Conservation (phyloP, 2,888 invertebrate genomes). For the Xestoiulus laeticollis region DNA sequence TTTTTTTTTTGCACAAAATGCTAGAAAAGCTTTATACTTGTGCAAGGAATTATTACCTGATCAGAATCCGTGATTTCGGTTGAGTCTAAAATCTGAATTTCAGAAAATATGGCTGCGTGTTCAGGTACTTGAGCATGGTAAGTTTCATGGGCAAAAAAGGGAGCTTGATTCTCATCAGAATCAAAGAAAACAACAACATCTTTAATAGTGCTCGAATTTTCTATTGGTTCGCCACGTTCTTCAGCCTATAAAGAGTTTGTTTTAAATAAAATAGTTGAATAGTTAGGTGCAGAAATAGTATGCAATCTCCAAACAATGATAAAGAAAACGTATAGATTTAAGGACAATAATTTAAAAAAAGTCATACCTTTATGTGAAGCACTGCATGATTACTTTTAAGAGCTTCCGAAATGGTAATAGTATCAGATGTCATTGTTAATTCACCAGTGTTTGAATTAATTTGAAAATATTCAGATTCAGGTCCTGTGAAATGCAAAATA, state of each 20-base stretch:
- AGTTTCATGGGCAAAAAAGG: conserved; percentile 34
- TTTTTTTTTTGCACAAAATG: background rate
- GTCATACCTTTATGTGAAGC: conserved; percentile 46
- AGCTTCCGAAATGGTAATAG: background rate
- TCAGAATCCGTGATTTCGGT: conserved; percentile 80
- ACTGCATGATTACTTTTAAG: background rate
- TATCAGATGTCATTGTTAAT: conserved; percentile 21
- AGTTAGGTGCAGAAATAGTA: too few relatives aligned
- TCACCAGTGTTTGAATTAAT: conserved; percentile 49
- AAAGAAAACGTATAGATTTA: background rate
- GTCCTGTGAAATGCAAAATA: conserved; percentile 16
- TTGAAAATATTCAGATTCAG: conserved; percentile 52
- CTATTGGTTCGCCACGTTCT: conserved; percentile 40
- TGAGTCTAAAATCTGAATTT: conserved; percentile 60
- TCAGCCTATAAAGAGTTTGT: conserved; percentile 43
- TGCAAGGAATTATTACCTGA: conserved; percentile 66
- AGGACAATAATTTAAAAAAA: too few relatives aligned
- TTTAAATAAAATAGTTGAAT: too few relatives aligned
- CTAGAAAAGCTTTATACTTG: conserved; percentile 42
- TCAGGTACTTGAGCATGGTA: conserved; percentile 50
- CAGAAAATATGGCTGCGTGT: conserved; percentile 43
- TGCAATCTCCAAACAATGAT: too few relatives aligned
- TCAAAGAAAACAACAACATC: conserved; percentile 50
- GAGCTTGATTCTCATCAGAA: conserved; percentile 42
- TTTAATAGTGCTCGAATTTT: conserved; percentile 40